phyloP scores from a whole-genome alignment of 2,888 invertebrate species.

The Colostygia pectinataria region DNA sequence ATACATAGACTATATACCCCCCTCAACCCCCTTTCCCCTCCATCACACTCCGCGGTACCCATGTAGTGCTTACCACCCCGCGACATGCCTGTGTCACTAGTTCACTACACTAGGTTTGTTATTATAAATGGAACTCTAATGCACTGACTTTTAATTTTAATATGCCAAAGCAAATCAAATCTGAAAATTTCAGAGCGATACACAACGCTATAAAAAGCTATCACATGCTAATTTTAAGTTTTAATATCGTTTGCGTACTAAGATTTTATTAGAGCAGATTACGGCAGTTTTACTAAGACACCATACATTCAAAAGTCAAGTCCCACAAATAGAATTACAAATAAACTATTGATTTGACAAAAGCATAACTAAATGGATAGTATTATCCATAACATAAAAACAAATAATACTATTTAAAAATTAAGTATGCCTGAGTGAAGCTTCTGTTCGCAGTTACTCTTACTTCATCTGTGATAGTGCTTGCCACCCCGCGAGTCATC shows the following conservation, averaged over 20 bases:
- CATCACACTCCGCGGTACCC: constrained; percentile 55
- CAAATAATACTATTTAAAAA: neutral
- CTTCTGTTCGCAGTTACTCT: neutral
- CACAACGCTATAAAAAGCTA: too few relatives aligned
- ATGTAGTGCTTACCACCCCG: constrained; percentile 73
- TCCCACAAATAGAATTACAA: too few relatives aligned
- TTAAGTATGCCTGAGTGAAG: constrained; percentile 2
- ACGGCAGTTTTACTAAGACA: too few relatives aligned
- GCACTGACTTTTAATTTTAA: neutral
- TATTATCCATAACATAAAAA: too few relatives aligned
- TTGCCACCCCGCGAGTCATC: constrained; percentile 73
- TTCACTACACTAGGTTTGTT: neutral
- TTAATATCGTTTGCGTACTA: too few relatives aligned
- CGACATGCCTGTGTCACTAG: constrained; percentile 31
- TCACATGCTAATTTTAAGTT: too few relatives aligned
- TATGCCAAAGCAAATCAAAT: too few relatives aligned
- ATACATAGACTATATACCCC: constrained; percentile 75
- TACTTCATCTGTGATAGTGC: constrained; percentile 46
- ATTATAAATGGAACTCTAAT: neutral
- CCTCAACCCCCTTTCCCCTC: constrained; percentile 49
- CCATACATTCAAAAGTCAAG: too few relatives aligned
- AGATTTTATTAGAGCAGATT: too few relatives aligned
- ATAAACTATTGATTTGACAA: too few relatives aligned
- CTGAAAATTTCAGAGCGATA: too few relatives aligned
- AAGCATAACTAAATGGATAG: too few relatives aligned